A percentile compares a stretch with the other conserved stretches of the same genome.
phyloP scores from a whole-genome alignment of 2,113 vertebrate species.

The Shinisaurus crocodilurus region DNA sequence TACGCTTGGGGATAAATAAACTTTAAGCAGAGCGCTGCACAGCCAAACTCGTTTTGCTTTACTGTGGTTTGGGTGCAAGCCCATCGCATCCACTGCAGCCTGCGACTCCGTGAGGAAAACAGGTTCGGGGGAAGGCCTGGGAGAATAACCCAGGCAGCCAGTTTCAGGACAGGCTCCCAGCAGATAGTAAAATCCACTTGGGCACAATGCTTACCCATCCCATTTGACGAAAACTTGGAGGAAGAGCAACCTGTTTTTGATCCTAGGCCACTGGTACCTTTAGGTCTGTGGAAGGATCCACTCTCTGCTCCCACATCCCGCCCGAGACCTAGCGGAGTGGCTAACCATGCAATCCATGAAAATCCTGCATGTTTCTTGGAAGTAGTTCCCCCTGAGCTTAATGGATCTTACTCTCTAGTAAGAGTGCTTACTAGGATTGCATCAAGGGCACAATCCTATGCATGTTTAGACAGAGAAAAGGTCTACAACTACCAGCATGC shows the following conservation, averaged over 20 bases:
- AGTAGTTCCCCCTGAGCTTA: no score
- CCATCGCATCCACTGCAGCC: not conserved
- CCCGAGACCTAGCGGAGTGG: no score
- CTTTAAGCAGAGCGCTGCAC: not conserved
- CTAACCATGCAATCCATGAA: no score
- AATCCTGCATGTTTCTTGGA: no score
- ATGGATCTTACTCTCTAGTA: no score
- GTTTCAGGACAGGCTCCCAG: not conserved
- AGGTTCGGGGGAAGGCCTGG: no score
- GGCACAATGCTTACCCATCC: not conserved
- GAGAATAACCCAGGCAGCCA: no score
- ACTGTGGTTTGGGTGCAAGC: not conserved
- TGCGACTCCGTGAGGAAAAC: not conserved
- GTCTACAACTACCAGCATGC: no score
- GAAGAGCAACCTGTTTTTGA: not conserved
- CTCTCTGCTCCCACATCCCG: no score
- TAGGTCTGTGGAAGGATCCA: not conserved
- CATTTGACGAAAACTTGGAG: not conserved
- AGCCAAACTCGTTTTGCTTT: not conserved
- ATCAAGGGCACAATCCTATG: no score
- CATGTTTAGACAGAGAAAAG: no score
- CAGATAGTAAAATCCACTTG: not conserved
- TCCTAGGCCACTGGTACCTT: not conserved
- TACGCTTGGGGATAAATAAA: not conserved
- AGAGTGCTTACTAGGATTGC: no score